phyloP scores from a whole-genome alignment of 2,888 invertebrate genomes.

The Phytoseiulus persimilis region DNA sequence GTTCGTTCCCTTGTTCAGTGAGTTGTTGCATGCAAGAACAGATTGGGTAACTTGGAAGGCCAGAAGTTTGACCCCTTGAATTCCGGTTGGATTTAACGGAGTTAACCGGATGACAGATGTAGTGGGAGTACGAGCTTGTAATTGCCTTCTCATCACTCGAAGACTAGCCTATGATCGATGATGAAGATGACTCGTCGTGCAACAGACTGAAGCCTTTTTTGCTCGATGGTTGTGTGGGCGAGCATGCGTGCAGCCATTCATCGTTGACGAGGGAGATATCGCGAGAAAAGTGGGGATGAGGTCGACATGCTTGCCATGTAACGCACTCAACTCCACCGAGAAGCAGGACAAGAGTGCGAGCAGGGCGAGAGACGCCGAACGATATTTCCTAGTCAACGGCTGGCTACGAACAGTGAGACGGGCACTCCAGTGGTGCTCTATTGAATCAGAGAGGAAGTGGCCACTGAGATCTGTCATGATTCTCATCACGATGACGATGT shows the following conservation, averaged over 20 bases:
- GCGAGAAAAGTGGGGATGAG: background rate
- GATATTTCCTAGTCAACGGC: background rate
- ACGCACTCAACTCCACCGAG: background rate
- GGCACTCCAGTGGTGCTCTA: background rate
- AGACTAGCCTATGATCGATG: conserved; percentile 30
- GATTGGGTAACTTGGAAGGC: conserved; percentile 37
- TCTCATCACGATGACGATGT: background rate
- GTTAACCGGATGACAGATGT: conserved; percentile 38
- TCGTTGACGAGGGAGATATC: background rate
- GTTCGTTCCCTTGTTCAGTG: background rate
- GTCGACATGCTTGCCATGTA: background rate
- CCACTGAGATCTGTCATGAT: background rate
- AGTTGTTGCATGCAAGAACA: conserved; percentile 13
- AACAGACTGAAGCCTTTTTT: background rate
- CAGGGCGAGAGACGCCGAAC: background rate
- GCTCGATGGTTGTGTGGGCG: background rate
- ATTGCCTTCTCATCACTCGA: conserved; percentile 39
- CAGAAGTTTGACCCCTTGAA: conserved; percentile 37
- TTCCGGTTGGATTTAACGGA: conserved; percentile 11
- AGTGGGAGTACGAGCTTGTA: conserved; percentile 30
- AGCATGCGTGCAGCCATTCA: background rate
- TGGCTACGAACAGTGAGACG: background rate
- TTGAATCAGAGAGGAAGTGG: background rate
- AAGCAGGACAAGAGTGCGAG: background rate
- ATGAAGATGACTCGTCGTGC: conserved; percentile 35